phyloP scores from a whole-genome alignment of 2,797 vertebrate genomes.

The Sebastes dallii region DNA sequence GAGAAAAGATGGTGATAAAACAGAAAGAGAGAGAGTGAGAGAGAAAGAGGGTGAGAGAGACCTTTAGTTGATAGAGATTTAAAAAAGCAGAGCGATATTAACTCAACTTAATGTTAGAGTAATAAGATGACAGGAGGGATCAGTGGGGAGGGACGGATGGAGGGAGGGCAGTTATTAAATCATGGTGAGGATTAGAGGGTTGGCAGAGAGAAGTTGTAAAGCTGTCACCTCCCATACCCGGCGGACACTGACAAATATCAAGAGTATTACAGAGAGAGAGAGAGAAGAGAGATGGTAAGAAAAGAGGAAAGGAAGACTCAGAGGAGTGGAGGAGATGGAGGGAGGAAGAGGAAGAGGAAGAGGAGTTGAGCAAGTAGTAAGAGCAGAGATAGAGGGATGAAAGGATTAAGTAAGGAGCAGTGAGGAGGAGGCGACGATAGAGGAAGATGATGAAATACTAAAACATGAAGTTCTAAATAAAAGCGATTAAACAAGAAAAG shows the following conservation, averaged over 20 bases:
- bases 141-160: neutral
- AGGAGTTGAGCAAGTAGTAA: neutral
- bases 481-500: neutral
- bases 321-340: neutral
- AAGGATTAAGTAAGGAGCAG: neutral
- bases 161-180: conserved; percentile 34
- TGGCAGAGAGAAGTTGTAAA: conserved; percentile 36
- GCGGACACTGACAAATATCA: neutral
- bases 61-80: neutral
- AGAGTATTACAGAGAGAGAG: neutral
- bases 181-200: conserved; percentile 27
- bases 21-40: neutral
- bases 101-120: neutral
- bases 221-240: conserved; percentile 18
- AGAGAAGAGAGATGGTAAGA: too few relatives aligned
- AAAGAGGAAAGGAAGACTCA: too few relatives aligned
- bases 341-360: too few relatives aligned
- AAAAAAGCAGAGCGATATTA: neutral
- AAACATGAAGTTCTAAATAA: neutral
- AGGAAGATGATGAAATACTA: neutral
- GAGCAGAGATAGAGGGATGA: neutral
- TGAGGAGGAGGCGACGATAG: neutral
- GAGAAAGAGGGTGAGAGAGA: neutral
- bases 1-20: neutral
- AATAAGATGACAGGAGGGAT: conserved; percentile 11